Base-by-base conservation (phyloP, 2,797 vertebrate genomes). In the Emydoidea blandingii region DNA sequence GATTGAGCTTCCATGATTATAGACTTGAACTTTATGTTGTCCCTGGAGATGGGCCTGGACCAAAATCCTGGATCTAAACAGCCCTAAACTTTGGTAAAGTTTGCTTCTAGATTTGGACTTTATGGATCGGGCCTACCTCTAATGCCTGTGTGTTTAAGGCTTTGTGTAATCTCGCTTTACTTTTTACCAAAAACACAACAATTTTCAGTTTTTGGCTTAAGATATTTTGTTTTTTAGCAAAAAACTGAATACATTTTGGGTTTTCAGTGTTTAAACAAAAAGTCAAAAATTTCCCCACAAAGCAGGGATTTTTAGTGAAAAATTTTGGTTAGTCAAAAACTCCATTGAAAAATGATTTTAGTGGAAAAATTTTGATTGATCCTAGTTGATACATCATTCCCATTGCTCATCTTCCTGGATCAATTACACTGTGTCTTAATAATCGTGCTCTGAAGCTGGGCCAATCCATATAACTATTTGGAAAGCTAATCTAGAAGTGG, bases 401-500 rank as follows among this genome's bases (percentile, higher is more conserved):
- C 49, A 4, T 1, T 44, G 74, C 12, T 21, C 89, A 68, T 89
- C 79, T 52, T 68, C 90, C 91, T 49, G n/a, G 78, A 52, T 74
- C 54, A 44, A 29, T 79, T 44, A 0, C 4, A 27, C 49, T 92
- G 88, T 84, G 21, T 0, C 65, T 68, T 68, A n/a, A 37, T 37
- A 68, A 1, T 14, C 0, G 19, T n/a, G 23, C 72, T 90, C 81
- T 31, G 88, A 34, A 50, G 23, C 31, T 79, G 44, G 23, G 27
- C 16, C 34, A 44, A 6, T 65, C 83, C 57, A 76, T 79, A 44
- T 4, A 34, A 81, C 4, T 29, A 31, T 56, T 3, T 6, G 11
- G n/a, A 59, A 79, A 93, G 56, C 0, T 0, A 9, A n/a, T 3
- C n/a, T 59, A 0, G 80, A 88, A 88, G 68, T 3, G 4, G 44